These are phyloP conservation scores for Catonia carolina DNA, from an alignment of 2,888 invertebrate genomes.

Conservation along the genomic window DNA sequence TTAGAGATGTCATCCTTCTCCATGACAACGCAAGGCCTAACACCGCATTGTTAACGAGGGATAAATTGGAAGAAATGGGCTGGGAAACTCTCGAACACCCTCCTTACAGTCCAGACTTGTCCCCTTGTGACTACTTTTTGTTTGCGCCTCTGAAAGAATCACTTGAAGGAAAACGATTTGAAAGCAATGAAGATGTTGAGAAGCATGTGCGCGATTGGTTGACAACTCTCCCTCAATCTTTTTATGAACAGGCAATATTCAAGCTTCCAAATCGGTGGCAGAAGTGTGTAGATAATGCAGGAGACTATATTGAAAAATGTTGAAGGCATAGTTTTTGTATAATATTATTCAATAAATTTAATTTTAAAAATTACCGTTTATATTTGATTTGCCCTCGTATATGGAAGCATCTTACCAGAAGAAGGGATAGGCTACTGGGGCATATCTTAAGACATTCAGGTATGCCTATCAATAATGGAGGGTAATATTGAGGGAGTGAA, in stretches of 20 bases:
- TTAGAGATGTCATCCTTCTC: not conserved
- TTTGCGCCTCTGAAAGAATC: conserved; percentile 1
- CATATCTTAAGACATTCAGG: too few species aligned
- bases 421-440: too few species aligned
- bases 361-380: too few species aligned
- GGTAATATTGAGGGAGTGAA: too few species aligned
- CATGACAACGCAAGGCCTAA: conserved; percentile 21
- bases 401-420: too few species aligned
- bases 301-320: not conserved
- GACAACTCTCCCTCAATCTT: conserved; percentile 21
- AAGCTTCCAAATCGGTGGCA: conserved; percentile 22
- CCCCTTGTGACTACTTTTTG: not conserved
- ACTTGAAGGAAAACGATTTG: conserved; percentile 25
- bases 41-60: conserved; percentile 21
- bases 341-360: too few species aligned
- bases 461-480: too few species aligned
- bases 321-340: too few species aligned
- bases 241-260: conserved; percentile 23
- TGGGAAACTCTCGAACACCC: conserved; percentile 22
- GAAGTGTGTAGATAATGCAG: conserved; percentile 18
- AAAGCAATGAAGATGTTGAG: conserved; percentile 24
- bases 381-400: too few species aligned
- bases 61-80: conserved; percentile 16
- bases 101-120: not conserved
- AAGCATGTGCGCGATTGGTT: conserved; percentile 30